A percentile compares a stretch with the other conserved stretches of the same genome.
Conservation (phyloP, 2,797 vertebrate species). For the Acanthis flammea region DNA sequence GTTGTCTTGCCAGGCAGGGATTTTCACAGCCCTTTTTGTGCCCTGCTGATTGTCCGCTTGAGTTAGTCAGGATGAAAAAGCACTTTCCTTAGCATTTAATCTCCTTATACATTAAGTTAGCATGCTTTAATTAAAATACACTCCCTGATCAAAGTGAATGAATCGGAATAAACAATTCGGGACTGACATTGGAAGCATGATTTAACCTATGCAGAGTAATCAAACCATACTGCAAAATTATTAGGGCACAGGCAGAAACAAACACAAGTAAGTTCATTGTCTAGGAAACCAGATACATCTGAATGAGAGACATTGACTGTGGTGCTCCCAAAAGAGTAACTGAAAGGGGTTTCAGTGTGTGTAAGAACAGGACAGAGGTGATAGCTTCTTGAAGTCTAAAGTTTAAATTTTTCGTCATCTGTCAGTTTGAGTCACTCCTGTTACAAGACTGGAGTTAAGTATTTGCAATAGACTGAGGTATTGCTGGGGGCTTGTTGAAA, state of each 20-base stretch:
- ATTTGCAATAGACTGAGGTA: background rate
- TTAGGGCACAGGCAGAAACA: slow-evolving; percentile 8
- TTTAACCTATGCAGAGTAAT: slow-evolving; percentile 28
- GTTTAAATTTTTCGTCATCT: background rate
- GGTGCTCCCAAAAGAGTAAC: background rate
- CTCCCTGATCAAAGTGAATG: background rate
- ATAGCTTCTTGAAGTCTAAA: background rate
- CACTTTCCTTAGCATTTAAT: background rate
- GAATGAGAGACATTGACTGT: slow-evolving; percentile 35
- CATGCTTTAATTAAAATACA: slow-evolving; percentile 48
- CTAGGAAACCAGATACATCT: slow-evolving; percentile 62
- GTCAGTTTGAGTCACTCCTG: background rate
- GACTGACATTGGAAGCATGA: background rate
- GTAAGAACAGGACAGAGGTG: background rate
- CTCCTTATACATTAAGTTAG: background rate
- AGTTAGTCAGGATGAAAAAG: background rate
- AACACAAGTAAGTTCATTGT: slow-evolving; percentile 72
- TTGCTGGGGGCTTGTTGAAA: slow-evolving; percentile 1
- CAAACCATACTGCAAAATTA: slow-evolving; percentile 44
- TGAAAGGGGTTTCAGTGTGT: slow-evolving; percentile 23
- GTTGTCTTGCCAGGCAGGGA: background rate
- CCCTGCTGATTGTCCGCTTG: background rate
- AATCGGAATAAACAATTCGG: slow-evolving; percentile 11
- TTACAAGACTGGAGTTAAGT: background rate
- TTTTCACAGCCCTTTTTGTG: background rate